Evolutionary conservation across 2,797 vertebrate genomes (phyloP).

Genomic region (Xenopus petersii): DNA sequence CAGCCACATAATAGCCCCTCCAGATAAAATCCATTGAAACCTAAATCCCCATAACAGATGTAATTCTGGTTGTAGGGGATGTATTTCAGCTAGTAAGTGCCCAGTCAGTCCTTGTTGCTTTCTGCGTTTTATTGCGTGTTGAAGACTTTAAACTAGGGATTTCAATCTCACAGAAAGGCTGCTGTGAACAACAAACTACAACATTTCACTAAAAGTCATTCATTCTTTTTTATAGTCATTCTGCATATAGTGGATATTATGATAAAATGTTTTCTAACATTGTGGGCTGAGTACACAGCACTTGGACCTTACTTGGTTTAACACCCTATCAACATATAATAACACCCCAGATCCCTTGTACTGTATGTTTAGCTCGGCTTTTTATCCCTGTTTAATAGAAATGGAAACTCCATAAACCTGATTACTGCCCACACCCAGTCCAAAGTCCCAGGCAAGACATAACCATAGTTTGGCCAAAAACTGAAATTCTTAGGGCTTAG

Average conservation of each 20-base stretch:
- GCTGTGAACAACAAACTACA: neutral
- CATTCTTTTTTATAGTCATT: neutral
- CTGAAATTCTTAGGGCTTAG: constrained; percentile 21
- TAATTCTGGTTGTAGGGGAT: neutral
- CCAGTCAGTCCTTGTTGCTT: neutral
- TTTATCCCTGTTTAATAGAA: neutral
- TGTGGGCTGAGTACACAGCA: no score
- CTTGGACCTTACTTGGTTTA: no score
- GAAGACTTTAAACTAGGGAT: no score
- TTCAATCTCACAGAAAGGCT: neutral
- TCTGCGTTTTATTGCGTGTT: constrained; percentile 4
- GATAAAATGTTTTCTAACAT: no score
- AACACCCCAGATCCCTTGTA: no score
- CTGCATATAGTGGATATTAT: no score
- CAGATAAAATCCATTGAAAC: neutral
- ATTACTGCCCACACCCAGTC: constrained; percentile 21
- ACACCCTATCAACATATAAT: no score
- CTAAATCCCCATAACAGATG: constrained; percentile 10
- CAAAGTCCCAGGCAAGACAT: constrained; percentile 8
- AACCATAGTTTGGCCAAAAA: constrained; percentile 11
- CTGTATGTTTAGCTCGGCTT: no score
- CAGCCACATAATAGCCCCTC: no score
- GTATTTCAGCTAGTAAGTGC: neutral
- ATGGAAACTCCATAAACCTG: constrained; percentile 34
- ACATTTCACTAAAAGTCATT: neutral